Conservation (phyloP, 53 echinoderm and acorn worm genomes). For the Apostichopus leukothele region DNA sequence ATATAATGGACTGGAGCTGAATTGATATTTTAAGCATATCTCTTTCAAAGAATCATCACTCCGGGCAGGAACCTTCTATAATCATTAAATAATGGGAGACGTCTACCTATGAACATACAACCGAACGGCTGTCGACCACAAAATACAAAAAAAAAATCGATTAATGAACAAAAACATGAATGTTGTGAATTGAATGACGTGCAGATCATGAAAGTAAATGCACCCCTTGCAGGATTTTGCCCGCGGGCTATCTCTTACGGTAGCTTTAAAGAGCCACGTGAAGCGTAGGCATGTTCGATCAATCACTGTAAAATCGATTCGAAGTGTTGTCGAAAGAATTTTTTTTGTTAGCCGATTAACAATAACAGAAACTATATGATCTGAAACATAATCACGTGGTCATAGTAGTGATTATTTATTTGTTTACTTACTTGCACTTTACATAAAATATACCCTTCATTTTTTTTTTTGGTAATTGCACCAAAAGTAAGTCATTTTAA, state of each 20-base stretch:
- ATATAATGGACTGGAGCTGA: background rate
- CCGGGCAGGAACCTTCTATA: background rate
- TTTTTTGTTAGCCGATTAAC: too few relatives aligned
- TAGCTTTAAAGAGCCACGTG: background rate
- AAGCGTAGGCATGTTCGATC: too few relatives aligned
- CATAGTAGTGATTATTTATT: too few relatives aligned
- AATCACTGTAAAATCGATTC: too few relatives aligned
- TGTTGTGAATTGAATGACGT: slow-evolving; percentile 17
- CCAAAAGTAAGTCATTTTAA: too few relatives aligned
- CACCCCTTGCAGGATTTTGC: background rate
- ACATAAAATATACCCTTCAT: too few relatives aligned
- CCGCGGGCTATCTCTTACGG: slow-evolving; percentile 1
- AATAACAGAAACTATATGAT: too few relatives aligned
- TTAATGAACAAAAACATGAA: background rate
- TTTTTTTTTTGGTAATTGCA: too few relatives aligned
- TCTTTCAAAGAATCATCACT: background rate
- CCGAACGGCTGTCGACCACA: background rate
- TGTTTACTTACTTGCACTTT: too few relatives aligned
- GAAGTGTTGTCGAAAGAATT: too few relatives aligned
- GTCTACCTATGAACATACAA: background rate
- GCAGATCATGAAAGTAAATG: background rate
- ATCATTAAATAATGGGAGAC: background rate
- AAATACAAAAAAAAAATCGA: background rate
- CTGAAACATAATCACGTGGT: too few relatives aligned
- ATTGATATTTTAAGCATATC: slow-evolving; percentile 8